phyloP scores from a whole-genome alignment of 2,797 vertebrate genomes.

The Lagorchestes hirsutus region DNA sequence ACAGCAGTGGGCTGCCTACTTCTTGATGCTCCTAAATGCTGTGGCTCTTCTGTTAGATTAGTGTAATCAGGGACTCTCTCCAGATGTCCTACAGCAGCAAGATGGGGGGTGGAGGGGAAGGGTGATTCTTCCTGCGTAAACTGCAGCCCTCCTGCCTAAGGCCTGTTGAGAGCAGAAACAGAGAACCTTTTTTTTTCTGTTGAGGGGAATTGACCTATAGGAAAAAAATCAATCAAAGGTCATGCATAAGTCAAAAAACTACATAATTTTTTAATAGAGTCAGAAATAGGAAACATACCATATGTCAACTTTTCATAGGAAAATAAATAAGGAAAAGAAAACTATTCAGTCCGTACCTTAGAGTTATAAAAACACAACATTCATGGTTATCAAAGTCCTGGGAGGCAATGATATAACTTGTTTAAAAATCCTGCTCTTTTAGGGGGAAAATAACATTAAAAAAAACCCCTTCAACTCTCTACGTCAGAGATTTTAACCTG shows the following conservation, averaged over 20 bases:
- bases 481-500: neutral
- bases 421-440: neutral
- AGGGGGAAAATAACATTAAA: neutral
- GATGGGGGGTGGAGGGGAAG: neutral
- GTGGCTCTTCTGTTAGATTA: neutral
- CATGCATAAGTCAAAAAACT: neutral
- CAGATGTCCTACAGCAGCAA: neutral
- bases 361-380: neutral
- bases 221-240: slow-evolving; percentile 41
- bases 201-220: slow-evolving; percentile 19
- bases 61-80: neutral
- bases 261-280: slow-evolving; percentile 10
- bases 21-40: neutral
- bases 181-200: slow-evolving; percentile 28
- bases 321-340: slow-evolving; percentile 8
- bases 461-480: neutral
- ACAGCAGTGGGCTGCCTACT: neutral
- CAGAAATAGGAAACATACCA: neutral
- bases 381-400: neutral
- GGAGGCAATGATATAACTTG: neutral
- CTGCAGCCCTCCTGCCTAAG: neutral
- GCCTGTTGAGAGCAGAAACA: slow-evolving; percentile 19
- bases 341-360: neutral
- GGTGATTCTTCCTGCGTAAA: neutral
- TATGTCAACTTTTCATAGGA: neutral